phyloP scores from a whole-genome alignment of 2,888 invertebrate species.

The Trachelus tabidus region DNA sequence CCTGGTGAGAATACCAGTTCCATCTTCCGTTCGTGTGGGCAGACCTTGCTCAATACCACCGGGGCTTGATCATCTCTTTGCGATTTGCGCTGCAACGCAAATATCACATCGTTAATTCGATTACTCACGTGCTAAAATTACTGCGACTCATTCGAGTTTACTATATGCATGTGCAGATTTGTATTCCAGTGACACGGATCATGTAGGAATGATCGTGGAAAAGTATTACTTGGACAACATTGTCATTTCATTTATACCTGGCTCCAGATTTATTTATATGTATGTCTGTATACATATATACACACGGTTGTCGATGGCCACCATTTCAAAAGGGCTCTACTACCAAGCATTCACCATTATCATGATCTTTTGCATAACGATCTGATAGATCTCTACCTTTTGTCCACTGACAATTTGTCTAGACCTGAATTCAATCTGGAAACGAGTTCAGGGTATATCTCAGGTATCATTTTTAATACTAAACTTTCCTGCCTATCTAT shows the following conservation, averaged over 20 bases:
- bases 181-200: background rate
- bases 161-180: background rate
- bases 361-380: background rate
- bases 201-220: background rate
- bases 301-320: background rate
- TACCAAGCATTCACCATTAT: background rate
- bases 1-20: constrained; percentile 52
- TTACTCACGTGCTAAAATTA: background rate
- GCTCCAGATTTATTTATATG: background rate
- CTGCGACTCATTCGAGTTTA: background rate
- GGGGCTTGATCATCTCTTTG: background rate
- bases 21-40: constrained; percentile 34
- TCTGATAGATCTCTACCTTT: background rate
- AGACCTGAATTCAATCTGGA: too few relatives aligned
- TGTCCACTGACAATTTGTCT: too few relatives aligned
- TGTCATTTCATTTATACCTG: background rate
- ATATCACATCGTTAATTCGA: background rate
- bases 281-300: background rate
- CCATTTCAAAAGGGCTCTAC: background rate
- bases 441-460: background rate
- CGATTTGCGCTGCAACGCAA: background rate
- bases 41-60: background rate
- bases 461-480: background rate
- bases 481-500: background rate
- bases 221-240: background rate